Evolutionary conservation across 2,888 invertebrate genomes (phyloP).

Genomic region (Molorchus minor): DNA sequence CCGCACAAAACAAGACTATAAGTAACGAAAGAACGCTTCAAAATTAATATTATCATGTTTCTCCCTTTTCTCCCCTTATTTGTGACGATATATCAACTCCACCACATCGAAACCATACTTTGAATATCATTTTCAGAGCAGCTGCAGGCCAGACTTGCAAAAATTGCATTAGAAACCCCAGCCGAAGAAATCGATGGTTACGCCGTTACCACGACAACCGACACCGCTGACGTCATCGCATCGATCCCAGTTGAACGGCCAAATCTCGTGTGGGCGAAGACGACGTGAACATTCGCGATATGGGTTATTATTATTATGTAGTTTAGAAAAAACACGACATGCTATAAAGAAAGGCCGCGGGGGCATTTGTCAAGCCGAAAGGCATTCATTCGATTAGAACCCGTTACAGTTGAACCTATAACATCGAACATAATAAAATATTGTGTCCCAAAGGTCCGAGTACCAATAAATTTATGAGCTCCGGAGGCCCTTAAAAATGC

Average conservation of each 20-base stretch:
- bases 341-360: background rate
- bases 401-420: too few relatives aligned
- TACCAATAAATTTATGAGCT: too few relatives aligned
- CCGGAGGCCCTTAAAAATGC: too few relatives aligned
- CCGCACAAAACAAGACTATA: too few relatives aligned
- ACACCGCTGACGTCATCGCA: conserved; percentile 53
- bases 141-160: conserved; percentile 21
- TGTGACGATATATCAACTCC: background rate
- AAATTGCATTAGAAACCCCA: conserved; percentile 15
- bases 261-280: conserved; percentile 21
- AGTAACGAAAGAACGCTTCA: too few relatives aligned
- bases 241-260: conserved; percentile 35
- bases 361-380: background rate
- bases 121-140: background rate
- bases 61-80: background rate
- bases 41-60: background rate
- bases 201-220: conserved; percentile 49
- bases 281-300: conserved; percentile 1
- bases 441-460: too few relatives aligned
- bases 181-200: conserved; percentile 39
- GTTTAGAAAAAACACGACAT: background rate
- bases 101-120: background rate
- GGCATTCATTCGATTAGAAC: background rate
- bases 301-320: conserved; percentile 1
- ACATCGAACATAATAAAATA: too few relatives aligned